Evolutionary conservation across 1,140 invertebrate genomes (phyloP).

Genomic region (Trialeurodes vaporariorum): DNA sequence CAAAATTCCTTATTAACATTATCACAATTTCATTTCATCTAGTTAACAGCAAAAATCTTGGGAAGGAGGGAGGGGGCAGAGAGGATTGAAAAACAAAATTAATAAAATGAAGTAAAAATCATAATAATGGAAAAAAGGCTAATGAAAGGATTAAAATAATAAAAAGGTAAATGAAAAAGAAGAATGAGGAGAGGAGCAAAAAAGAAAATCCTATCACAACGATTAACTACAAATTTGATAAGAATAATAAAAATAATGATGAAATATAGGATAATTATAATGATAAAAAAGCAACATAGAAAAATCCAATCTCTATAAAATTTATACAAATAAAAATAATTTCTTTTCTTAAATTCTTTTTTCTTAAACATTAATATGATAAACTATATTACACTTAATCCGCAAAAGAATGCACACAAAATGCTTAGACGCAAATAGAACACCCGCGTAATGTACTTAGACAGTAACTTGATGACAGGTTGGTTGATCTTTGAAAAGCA

Average conservation of each 20-base stretch:
- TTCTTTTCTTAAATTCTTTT: too few relatives aligned
- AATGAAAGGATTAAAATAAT: not conserved
- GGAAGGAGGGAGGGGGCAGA: not conserved
- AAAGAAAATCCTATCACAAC: not conserved
- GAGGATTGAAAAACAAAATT: not conserved
- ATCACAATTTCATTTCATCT: not conserved
- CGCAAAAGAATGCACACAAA: too few relatives aligned
- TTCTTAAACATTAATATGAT: too few relatives aligned
- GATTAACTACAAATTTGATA: not conserved
- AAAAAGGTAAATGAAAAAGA: not conserved
- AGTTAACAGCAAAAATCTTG: not conserved
- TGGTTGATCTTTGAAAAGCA: too few relatives aligned
- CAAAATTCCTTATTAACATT: not conserved
- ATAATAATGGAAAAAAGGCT: not conserved
- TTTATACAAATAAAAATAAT: too few relatives aligned
- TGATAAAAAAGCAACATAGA: too few relatives aligned
- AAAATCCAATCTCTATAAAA: too few relatives aligned
- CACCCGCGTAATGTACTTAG: too few relatives aligned
- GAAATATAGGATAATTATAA: not conserved
- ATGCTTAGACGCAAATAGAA: too few relatives aligned
- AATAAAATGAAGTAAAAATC: not conserved
- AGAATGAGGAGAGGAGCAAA: not conserved
- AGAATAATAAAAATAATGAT: not conserved
- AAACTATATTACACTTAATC: too few relatives aligned
- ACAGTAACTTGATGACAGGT: too few relatives aligned